Evolutionary conservation across 2,888 invertebrate genomes (phyloP).

Genomic region (Eilema depressum): DNA sequence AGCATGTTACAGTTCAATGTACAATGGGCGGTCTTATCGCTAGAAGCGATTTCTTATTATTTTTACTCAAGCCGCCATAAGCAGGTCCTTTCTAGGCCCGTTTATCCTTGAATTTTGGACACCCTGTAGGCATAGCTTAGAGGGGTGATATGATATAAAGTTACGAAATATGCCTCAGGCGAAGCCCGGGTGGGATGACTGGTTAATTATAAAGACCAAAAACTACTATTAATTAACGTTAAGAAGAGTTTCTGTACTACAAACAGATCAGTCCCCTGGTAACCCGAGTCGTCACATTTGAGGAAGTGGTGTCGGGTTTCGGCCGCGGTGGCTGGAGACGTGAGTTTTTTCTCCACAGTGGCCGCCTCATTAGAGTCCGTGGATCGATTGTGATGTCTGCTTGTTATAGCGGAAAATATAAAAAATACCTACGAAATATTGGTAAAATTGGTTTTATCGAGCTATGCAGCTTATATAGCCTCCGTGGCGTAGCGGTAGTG

Average conservation of each 20-base stretch:
- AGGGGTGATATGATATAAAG: too few relatives aligned
- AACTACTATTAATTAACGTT: not conserved
- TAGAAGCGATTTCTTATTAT: too few relatives aligned
- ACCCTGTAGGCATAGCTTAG: too few relatives aligned
- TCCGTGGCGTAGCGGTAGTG: too few relatives aligned
- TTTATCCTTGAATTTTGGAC: too few relatives aligned
- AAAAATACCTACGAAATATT: not conserved
- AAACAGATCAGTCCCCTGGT: constrained; percentile 8
- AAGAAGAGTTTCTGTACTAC: not conserved
- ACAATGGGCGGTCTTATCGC: too few relatives aligned
- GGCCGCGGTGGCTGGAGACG: constrained; percentile 7
- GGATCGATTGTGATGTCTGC: constrained; percentile 3
- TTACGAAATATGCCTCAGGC: not conserved
- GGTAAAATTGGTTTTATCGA: too few relatives aligned
- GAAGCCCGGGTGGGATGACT: too few relatives aligned
- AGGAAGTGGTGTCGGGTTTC: constrained; percentile 13
- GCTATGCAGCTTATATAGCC: too few relatives aligned
- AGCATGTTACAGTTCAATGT: too few relatives aligned
- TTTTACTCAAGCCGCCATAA: too few relatives aligned
- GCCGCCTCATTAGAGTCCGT: not conserved
- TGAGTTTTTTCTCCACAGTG: not conserved
- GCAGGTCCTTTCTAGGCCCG: too few relatives aligned
- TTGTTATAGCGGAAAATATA: not conserved
- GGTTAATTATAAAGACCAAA: not conserved
- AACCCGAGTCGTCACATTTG: constrained; percentile 11